Percentiles rank a stretch among this genome's conserved stretches.
phyloP scores from a whole-genome alignment of 2,113 vertebrate species.

The Anhinga anhinga region DNA sequence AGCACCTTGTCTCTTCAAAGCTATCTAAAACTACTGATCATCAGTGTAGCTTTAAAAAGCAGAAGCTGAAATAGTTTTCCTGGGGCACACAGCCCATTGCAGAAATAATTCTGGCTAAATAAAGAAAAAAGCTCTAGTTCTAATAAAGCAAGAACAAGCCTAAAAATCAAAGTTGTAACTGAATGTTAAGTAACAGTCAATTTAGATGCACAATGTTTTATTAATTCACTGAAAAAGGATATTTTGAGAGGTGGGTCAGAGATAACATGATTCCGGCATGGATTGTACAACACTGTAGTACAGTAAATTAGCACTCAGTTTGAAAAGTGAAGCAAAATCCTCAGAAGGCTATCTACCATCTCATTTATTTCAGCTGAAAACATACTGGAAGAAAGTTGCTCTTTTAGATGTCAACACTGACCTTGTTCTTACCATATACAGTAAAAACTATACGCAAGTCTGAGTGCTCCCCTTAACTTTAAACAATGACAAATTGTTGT shows the following conservation, averaged over 20 bases:
- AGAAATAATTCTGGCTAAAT: background rate
- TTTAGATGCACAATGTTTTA: background rate
- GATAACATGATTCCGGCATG: background rate
- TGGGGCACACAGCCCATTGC: background rate
- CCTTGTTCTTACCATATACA: constrained; percentile 60
- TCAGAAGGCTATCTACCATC: constrained; percentile 45
- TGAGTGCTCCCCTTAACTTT: constrained; percentile 7
- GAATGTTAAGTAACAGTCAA: background rate
- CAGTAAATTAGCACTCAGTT: background rate
- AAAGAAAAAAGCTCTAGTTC: background rate
- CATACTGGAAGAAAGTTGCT: background rate
- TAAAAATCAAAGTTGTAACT: background rate
- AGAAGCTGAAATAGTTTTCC: background rate
- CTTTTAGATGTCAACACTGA: constrained; percentile 22
- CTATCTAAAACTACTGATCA: background rate
- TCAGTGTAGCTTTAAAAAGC: background rate
- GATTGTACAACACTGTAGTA: background rate
- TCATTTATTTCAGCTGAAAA: constrained; percentile 36
- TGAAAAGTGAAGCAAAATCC: background rate
- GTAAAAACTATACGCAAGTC: constrained; percentile 43
- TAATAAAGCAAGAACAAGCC: background rate
- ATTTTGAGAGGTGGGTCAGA: background rate
- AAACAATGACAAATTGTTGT: constrained; percentile 35
- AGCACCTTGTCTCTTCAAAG: background rate
- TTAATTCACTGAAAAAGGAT: background rate